Conservation (phyloP, 2,888 invertebrate species). For the Macrosoma leucophasiata region DNA sequence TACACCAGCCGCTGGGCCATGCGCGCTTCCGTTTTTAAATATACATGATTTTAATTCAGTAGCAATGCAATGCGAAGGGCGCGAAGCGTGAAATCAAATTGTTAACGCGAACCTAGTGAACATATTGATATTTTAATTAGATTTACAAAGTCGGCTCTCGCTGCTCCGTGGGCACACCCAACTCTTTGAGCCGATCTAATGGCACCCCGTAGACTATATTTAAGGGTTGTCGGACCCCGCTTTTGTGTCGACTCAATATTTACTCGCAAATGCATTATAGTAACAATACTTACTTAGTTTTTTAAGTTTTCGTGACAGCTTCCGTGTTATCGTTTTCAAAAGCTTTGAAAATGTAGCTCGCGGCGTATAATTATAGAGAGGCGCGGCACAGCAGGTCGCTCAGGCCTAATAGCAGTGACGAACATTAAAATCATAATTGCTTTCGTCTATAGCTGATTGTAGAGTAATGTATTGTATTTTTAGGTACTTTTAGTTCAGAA, state of each 20-base stretch:
- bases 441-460: constrained; percentile 47
- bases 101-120: constrained; percentile 64
- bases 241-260: constrained; percentile 72
- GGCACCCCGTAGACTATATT: constrained; percentile 70
- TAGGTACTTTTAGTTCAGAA: too few relatives aligned
- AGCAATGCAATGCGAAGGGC: constrained; percentile 31
- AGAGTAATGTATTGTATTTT: constrained; percentile 28
- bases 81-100: constrained; percentile 71
- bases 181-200: constrained; percentile 72
- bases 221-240: constrained; percentile 67
- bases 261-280: constrained; percentile 74
- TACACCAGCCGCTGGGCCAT: too few relatives aligned
- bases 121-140: constrained; percentile 77
- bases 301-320: constrained; percentile 70
- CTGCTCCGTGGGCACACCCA: constrained; percentile 61
- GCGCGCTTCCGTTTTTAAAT: too few relatives aligned
- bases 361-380: constrained; percentile 69
- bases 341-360: constrained; percentile 66
- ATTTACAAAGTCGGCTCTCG: constrained; percentile 68
- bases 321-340: constrained; percentile 75
- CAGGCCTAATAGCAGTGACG: constrained; percentile 44
- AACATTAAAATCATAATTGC: constrained; percentile 57
- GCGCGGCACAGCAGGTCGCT: constrained; percentile 66
- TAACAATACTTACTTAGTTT: constrained; percentile 72
- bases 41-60: constrained; percentile 6